Conservation (phyloP, 2,113 vertebrate species). For the Thalassoma bifasciatum region DNA sequence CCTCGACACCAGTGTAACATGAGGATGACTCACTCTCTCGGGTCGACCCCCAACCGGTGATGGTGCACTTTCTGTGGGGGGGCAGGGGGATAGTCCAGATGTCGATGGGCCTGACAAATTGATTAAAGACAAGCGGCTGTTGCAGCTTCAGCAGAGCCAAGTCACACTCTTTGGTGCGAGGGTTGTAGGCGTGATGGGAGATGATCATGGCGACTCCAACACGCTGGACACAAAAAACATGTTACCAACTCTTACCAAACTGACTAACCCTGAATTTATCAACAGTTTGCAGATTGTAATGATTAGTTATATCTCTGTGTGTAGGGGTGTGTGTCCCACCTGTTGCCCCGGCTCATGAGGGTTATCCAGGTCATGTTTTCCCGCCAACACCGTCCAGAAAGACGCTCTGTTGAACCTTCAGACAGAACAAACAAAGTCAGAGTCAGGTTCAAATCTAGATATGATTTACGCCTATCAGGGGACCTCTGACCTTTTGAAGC, state of each 20-base stretch:
- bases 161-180: constrained; percentile 68
- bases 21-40: constrained; percentile 73
- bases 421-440: not conserved
- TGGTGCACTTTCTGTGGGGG: constrained; percentile 59
- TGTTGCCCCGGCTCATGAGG: constrained; percentile 62
- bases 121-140: constrained; percentile 64
- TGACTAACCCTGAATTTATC: too few relatives aligned
- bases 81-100: constrained; percentile 52
- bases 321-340: constrained; percentile 41
- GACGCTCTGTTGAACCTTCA: constrained; percentile 67
- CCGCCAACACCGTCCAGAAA: constrained; percentile 74
- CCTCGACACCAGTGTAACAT: too few relatives aligned
- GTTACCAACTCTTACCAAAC: not conserved
- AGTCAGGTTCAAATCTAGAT: not conserved
- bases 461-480: too few relatives aligned
- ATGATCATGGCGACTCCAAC: constrained; percentile 62
- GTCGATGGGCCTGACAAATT: constrained; percentile 71
- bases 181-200: constrained; percentile 61
- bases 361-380: constrained; percentile 77
- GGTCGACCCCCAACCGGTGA: constrained; percentile 82
- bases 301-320: too few relatives aligned
- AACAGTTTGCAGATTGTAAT: too few relatives aligned
- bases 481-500: constrained; percentile 74
- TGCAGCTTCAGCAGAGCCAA: constrained; percentile 77
- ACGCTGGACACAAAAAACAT: constrained; percentile 36